Evolutionary conservation across 2,113 vertebrate genomes (phyloP), one percentile per base, ranked within the genome.

Genomic region (Coreoperca whiteheadi): DNA sequence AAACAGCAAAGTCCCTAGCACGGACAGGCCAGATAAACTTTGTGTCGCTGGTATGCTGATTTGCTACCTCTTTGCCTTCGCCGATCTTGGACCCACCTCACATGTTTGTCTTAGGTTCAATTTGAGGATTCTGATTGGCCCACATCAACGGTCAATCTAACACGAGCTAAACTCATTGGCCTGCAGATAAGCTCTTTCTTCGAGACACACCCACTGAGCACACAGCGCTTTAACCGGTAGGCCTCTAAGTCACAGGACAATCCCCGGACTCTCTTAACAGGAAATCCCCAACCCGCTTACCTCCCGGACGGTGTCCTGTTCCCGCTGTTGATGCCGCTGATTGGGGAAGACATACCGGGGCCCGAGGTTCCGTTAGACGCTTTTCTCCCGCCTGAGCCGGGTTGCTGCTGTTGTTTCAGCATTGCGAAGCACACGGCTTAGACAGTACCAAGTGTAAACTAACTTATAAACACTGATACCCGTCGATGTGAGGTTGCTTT

Each of bases 351-450:
- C 92, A 94, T 92, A 50, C 85, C 83, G 69, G 93, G 90, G 85
- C 90, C 93, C 66, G 94, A 83, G 73, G 93, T 94, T 70, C 95
- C 94, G 89, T 96, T 96, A 18, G 95, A 91, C 43, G 95, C 84
- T 85, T 95, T 96, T 53, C 95, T 94, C 86, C 94, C 94, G 83
- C 93, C 91, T 34, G 94, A 91, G 68, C 92, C 92, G 79, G 94
- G 70, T 82, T 94, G 91, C 87, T 94, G 94, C 79, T 92, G 94
- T 86, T 90, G 94, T 91, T 96, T 96, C 88, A 96, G 92, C 95
- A 96, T 96, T 83, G 89, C 74, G 88, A 86, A 92, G 88, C 88
- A 90, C 88, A 86, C 84, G 73, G 90, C 84, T 89, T 81, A 71
- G 79, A 91, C 65, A 87, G 82, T 75, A 87, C 69, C 65, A 77